Conservation (phyloP, 2,797 vertebrate genomes). For the Brachyrhaphis roseni region DNA sequence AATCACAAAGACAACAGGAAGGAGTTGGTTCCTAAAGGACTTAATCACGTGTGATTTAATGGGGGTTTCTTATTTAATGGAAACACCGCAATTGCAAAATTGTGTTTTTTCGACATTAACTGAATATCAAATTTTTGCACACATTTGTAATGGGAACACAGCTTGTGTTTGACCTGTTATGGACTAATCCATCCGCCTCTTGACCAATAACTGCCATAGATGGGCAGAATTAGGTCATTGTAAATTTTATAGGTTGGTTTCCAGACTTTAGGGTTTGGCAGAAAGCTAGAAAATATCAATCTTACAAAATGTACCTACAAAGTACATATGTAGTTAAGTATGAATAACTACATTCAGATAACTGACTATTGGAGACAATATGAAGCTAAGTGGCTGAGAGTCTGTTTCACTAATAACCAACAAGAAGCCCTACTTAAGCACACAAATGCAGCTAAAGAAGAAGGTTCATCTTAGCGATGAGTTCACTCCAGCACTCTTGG, state of each 20-base stretch:
- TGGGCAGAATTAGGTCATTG: not conserved
- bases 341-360: slow-evolving; percentile 47
- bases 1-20: no score
- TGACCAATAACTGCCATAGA: not conserved
- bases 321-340: not conserved
- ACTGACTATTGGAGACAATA: slow-evolving; percentile 37
- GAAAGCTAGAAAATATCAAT: not conserved
- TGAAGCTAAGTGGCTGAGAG: slow-evolving; percentile 30
- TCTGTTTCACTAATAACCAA: slow-evolving; percentile 7
- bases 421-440: not conserved
- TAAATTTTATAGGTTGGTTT: not conserved
- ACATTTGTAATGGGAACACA: no score
- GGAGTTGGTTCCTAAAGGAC: no score
- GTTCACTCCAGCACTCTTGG: not conserved
- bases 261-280: not conserved
- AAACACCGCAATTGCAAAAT: no score
- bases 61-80: no score
- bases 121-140: no score
- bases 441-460: slow-evolving; percentile 1
- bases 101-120: no score
- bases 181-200: not conserved
- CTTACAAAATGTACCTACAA: not conserved
- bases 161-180: not conserved
- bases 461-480: not conserved
- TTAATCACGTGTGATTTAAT: no score